These are phyloP conservation scores for Blastobasis lacticolella DNA, from an alignment of 2,888 invertebrate genomes.

Conservation along the genomic window DNA sequence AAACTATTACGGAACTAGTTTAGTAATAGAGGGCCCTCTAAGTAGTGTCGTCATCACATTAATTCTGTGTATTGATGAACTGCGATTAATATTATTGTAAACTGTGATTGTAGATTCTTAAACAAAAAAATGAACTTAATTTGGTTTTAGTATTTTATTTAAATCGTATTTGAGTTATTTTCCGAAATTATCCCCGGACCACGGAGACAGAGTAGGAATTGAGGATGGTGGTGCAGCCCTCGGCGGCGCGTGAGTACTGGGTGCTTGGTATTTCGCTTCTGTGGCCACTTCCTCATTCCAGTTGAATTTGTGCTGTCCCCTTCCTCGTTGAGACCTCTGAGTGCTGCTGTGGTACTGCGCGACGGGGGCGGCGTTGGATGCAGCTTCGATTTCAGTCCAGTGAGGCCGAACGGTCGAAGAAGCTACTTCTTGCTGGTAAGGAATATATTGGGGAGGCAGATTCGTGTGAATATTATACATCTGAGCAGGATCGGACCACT, in stretches of 20 bases:
- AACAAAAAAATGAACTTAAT: not conserved
- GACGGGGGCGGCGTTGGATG: not conserved
- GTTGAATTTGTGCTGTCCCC: slow-evolving; percentile 34
- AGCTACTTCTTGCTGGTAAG: not conserved
- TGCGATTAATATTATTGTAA: no score
- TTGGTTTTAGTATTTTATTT: not conserved
- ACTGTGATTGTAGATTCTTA: not conserved
- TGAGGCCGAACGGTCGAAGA: not conserved
- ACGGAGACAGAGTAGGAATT: slow-evolving; percentile 38
- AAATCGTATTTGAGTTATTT: slow-evolving; percentile 19
- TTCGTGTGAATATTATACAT: not conserved
- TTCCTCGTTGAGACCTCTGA: slow-evolving; percentile 4
- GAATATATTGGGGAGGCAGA: not conserved
- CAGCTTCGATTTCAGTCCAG: not conserved
- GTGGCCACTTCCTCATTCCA: slow-evolving; percentile 19
- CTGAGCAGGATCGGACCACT: not conserved
- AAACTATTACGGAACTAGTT: no score
- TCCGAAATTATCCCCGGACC: slow-evolving; percentile 36
- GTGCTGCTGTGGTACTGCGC: slow-evolving; percentile 5
- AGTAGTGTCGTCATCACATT: no score
- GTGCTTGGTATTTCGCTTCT: not conserved
- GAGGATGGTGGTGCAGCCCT: slow-evolving; percentile 22
- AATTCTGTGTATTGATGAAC: no score
- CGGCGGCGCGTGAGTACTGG: slow-evolving; percentile 6
- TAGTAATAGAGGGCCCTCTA: no score